Evolutionary conservation across 2,113 vertebrate species (phyloP), one percentile per base, ranked within the genome.

Genomic region (Callionymus lyra): DNA sequence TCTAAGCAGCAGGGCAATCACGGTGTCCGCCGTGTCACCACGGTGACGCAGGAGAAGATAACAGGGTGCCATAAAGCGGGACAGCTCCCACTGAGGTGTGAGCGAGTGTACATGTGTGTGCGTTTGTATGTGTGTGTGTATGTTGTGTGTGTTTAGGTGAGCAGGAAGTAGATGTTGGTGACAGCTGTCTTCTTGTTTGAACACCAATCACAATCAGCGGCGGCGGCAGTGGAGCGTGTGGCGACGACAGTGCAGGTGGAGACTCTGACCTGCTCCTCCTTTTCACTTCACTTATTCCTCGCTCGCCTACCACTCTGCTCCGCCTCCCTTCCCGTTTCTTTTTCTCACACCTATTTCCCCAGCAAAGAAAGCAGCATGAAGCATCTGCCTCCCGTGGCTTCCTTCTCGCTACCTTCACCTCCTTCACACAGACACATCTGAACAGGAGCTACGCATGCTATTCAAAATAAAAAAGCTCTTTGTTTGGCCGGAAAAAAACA

Each of bases 171-270:
- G 59, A 69, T 77, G 78, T 77, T 79, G 68, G 74, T 74, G 67
- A 74, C 79, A 81, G 76, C 74, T 79, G 74, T 65, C 55, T 56
- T 67, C 69, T 47, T 77, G 76, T 81, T 81, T 81, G 74, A 77
- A 74, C 74, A 76, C 74, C 67, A 81, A 74, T 81, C 71, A 70
- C 76, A 75, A 78, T 79, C 76, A 77, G 65, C 27, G 2, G 56
- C 54, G 4, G 12, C 67, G 57, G 68, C 70, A 76, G 76, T 64
- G 47, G 15, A 63, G 73, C 58, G 63, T 60, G 72, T 72, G 71
- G 59, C 51, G 46, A 56, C 73, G 71, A 77, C 70, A 71, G 75
- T 37, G 47, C 50, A 57, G 50, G 59, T 56, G 62, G 51, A 58
- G 60, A 52, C 54, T 42, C 35, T 14, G 33, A 21, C 13, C 53